These are phyloP conservation scores for Electrophaes corylata DNA, from an alignment of 2,888 invertebrate species.

Conservation along the genomic window DNA sequence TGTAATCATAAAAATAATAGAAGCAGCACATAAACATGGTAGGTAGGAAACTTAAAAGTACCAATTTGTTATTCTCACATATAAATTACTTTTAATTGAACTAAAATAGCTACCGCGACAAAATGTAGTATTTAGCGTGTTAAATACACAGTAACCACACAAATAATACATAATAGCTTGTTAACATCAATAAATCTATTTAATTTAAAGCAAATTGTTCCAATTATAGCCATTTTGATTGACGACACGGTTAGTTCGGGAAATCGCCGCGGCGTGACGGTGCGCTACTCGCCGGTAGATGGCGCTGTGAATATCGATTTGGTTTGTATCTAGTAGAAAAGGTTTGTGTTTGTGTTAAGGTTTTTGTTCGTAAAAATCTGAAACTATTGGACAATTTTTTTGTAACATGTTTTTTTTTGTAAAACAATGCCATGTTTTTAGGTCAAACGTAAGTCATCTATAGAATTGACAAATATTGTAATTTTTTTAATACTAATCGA, in stretches of 20 bases:
- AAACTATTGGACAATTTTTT: too few species aligned
- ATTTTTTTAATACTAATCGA: too few species aligned
- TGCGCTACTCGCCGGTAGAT: slow-evolving; percentile 73
- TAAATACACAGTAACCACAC: slow-evolving; percentile 40
- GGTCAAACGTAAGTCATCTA: too few species aligned
- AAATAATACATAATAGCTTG: slow-evolving; percentile 48
- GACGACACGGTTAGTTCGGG: slow-evolving; percentile 50
- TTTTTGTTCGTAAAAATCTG: too few species aligned
- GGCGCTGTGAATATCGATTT: slow-evolving; percentile 57
- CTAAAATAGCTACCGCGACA: slow-evolving; percentile 27
- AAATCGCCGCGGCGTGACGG: slow-evolving; percentile 55
- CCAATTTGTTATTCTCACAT: slow-evolving; percentile 8
- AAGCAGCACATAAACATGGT: neutral
- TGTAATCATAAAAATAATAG: neutral
- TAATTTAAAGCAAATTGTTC: slow-evolving; percentile 71
- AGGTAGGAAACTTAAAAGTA: neutral
- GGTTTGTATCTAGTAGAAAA: slow-evolving; percentile 20
- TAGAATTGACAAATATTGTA: too few species aligned
- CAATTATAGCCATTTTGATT: slow-evolving; percentile 69
- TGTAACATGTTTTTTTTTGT: too few species aligned
- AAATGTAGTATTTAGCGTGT: slow-evolving; percentile 39
- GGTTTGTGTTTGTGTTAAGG: neutral
- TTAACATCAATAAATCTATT: slow-evolving; percentile 74
- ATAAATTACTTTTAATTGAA: slow-evolving; percentile 31
- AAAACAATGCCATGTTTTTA: too few species aligned